Base-by-base conservation (phyloP, 2,888 invertebrate species). In the Eledona agricola region DNA sequence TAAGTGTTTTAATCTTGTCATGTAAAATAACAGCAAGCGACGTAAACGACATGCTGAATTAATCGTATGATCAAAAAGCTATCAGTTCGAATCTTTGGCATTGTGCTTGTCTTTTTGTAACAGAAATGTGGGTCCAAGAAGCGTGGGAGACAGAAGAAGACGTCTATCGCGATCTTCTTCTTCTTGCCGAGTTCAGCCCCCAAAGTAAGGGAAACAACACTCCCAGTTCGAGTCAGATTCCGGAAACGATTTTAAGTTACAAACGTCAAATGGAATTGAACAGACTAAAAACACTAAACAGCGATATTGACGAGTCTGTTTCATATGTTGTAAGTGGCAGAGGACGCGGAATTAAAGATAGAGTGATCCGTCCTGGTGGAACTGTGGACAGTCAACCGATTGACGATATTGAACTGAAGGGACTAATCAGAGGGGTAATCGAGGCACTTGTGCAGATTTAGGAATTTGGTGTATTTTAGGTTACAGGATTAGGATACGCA, bases 301-400 rank as follows among this genome's bases (percentile, higher is more conserved):
- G 29, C 9, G 49, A 38, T 22, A 12, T 38, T 12, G 31, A 38
- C 5, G 37, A 38, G 3, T 16, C 5, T 6, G 15, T 19, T 2
- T 13, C 22, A 10, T 38, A 29, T 37, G 16, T 38, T 11, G 31
- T 49, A 11, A 31, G 31, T 7, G 49, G 49, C 4, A 6, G 49
- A 38, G 49, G 49, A 1, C 9, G 22, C 10, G 49, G 49, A 6
- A 49, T 49, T 11, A 37, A 15, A n/a, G 38, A 49, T 19, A 7
- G 49, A 13, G 10, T 49, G 4, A 28, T 49, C 10, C 13, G 49
- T 1, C 49, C 49, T 3, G 49, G 49, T 6, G 38, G 15, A 16
- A 15, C 6, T 3, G 11, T 49, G 1, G 38, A 49, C 4, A 9
- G 0, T 3, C 29, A 49, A 29, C 38, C 49, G 4, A 22, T 11